Conservation (phyloP, 2,113 vertebrate species). For the Sclerurus mexicanus region DNA sequence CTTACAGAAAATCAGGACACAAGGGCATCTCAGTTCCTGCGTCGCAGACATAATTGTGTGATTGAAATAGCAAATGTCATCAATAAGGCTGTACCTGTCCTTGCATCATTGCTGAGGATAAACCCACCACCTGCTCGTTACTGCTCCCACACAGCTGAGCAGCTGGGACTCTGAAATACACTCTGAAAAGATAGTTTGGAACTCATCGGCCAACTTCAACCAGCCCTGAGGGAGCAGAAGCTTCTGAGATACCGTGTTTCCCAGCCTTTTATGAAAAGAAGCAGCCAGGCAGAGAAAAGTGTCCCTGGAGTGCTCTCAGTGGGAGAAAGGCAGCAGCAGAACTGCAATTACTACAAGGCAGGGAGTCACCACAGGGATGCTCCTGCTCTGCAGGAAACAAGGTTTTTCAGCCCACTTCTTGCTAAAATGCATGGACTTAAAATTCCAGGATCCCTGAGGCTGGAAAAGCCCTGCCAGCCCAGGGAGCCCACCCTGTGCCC, state of each 20-base stretch:
- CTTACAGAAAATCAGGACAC: not conserved
- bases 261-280: not conserved
- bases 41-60: not conserved
- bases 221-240: not conserved
- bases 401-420: not conserved
- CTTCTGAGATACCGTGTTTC: not conserved
- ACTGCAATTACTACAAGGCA: not conserved
- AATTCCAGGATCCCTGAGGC: not conserved
- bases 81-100: not conserved
- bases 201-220: not conserved
- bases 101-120: not conserved
- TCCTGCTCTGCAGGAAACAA: not conserved
- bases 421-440: not conserved
- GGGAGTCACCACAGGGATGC: not conserved
- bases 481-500: fast-evolving
- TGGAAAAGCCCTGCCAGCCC: not conserved
- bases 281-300: not conserved
- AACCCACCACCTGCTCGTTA: not conserved
- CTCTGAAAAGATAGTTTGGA: not conserved
- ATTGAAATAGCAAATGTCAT: not conserved
- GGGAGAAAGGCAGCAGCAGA: not conserved
- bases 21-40: not conserved
- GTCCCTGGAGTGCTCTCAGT: not conserved
- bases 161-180: not conserved
- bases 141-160: not conserved